Evolutionary conservation across 1,140 invertebrate genomes (phyloP).

Genomic region (Tribolium madens): DNA sequence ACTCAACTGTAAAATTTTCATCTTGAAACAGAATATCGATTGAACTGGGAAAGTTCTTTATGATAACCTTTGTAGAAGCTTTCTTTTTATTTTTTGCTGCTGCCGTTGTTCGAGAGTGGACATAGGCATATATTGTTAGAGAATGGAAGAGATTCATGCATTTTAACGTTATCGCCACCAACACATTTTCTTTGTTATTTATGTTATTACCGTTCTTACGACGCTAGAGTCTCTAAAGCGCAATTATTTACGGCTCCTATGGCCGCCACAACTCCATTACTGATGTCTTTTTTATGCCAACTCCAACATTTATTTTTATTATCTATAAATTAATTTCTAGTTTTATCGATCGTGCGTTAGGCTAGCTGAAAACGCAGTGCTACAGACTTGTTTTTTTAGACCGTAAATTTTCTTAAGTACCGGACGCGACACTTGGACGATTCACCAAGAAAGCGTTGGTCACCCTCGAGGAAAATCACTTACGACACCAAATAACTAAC

Average conservation of each 20-base stretch:
- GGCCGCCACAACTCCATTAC: slow-evolving; percentile 8
- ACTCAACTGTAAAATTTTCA: slow-evolving; percentile 39
- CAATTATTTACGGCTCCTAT: slow-evolving; percentile 39
- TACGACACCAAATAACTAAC: slow-evolving; percentile 51
- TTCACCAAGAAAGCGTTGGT: slow-evolving; percentile 48
- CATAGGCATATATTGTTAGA: slow-evolving; percentile 24
- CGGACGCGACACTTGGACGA: slow-evolving; percentile 58
- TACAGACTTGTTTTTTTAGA: slow-evolving; percentile 24
- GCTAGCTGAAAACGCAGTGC: slow-evolving; percentile 6
- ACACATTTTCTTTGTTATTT: slow-evolving; percentile 44
- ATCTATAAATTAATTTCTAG: background rate
- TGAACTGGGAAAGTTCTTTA: slow-evolving; percentile 38
- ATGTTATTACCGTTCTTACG: slow-evolving; percentile 43
- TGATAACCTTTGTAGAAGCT: slow-evolving; percentile 43
- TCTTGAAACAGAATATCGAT: slow-evolving; percentile 44
- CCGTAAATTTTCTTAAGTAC: slow-evolving; percentile 59
- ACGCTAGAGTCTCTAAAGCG: slow-evolving; percentile 33
- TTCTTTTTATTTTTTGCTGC: slow-evolving; percentile 25
- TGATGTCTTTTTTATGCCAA: background rate
- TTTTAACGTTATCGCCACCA: slow-evolving; percentile 44
- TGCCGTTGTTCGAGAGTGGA: slow-evolving; percentile 11
- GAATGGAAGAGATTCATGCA: slow-evolving; percentile 39
- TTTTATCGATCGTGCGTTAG: background rate
- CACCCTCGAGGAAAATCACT: slow-evolving; percentile 45
- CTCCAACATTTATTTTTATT: background rate